Evolutionary conservation across 2,888 invertebrate genomes (phyloP).

Genomic region (Vanessa cardui): DNA sequence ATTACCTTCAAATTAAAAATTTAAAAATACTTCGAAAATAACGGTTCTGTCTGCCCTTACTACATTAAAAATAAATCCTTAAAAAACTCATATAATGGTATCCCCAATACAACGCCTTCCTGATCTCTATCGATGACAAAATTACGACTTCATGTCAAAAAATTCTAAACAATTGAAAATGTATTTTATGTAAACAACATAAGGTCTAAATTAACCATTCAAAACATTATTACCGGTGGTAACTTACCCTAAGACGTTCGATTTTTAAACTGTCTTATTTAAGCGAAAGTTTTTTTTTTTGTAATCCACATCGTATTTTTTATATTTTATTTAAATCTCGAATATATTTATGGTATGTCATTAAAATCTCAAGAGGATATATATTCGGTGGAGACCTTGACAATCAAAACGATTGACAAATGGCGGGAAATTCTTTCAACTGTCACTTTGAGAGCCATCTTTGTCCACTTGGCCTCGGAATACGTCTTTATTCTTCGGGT

Average conservation of each 20-base stretch:
- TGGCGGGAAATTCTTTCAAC: constrained; percentile 5
- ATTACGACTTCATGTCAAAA: constrained; percentile 51
- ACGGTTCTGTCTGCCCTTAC: background rate
- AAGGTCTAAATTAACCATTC: background rate
- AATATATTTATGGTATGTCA: background rate
- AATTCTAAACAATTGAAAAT: constrained; percentile 28
- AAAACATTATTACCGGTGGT: constrained; percentile 11
- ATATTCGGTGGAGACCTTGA: background rate
- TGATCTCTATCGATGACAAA: constrained; percentile 68
- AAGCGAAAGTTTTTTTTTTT: constrained; percentile 6
- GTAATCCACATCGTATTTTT: background rate
- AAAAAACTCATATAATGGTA: constrained; percentile 44
- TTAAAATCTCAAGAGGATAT: background rate
- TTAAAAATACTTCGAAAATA: no score
- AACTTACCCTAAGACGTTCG: constrained; percentile 27
- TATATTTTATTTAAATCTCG: background rate
- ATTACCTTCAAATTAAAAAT: no score
- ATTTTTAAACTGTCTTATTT: constrained; percentile 26
- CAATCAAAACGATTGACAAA: constrained; percentile 5
- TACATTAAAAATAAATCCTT: background rate
- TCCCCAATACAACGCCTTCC: constrained; percentile 64
- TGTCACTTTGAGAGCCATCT: constrained; percentile 1
- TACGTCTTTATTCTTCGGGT: background rate
- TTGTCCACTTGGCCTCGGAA: background rate
- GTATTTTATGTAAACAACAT: background rate